A percentile compares a stretch with the other conserved stretches of the same genome.
Conservation (phyloP, 92 coral and sea anemone genomes). For the Zoanthus gigantus region DNA sequence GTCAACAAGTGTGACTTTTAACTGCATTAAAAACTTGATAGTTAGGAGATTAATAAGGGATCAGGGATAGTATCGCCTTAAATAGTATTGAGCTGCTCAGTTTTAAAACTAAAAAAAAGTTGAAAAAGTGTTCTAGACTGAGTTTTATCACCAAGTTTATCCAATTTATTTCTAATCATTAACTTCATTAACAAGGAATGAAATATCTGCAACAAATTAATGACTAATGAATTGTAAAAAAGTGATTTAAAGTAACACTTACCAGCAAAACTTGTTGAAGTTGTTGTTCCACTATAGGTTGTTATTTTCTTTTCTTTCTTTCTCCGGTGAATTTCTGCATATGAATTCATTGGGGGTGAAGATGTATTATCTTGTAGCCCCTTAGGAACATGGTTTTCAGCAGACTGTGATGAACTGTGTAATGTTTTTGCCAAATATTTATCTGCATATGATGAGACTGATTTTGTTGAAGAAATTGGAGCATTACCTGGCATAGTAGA, state of each 20-base stretch:
- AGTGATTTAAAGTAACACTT: neutral
- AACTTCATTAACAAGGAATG: too few relatives aligned
- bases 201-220: neutral
- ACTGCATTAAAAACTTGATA: too few relatives aligned
- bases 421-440: constrained; percentile 77
- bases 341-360: constrained; percentile 70
- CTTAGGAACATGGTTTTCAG: constrained; percentile 55
- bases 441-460: constrained; percentile 77
- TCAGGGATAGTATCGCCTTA: too few relatives aligned
- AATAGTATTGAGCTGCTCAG: too few relatives aligned
- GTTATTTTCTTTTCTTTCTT: constrained; percentile 82
- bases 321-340: constrained; percentile 89
- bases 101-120: too few relatives aligned
- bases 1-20: too few relatives aligned
- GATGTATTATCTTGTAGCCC: constrained; percentile 63
- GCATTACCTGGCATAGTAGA: constrained; percentile 55
- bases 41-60: too few relatives aligned
- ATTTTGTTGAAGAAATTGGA: constrained; percentile 65
- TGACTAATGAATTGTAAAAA: neutral
- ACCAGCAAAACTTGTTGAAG: constrained; percentile 31
- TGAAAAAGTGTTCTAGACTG: too few relatives aligned
- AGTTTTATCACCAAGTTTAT: too few relatives aligned
- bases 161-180: too few relatives aligned
- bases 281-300: constrained; percentile 52
- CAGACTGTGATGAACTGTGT: constrained; percentile 65